A percentile compares a stretch with the other conserved stretches of the same genome.
These are phyloP conservation scores for Drosophila parvula DNA, from an alignment of 1,140 invertebrate genomes.

Conservation along the genomic window DNA sequence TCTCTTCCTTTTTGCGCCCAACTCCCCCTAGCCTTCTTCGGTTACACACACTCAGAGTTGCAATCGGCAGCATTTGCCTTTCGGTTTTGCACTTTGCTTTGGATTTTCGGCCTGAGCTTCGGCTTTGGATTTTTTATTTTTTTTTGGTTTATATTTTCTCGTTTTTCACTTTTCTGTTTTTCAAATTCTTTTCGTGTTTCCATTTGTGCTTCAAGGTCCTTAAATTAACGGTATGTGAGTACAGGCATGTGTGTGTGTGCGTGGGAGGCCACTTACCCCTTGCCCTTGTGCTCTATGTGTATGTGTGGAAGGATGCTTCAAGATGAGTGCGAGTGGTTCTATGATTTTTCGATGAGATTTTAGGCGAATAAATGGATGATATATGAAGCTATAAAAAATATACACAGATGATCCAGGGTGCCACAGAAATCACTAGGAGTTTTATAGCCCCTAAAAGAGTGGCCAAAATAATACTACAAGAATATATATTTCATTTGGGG, in stretches of 20 bases:
- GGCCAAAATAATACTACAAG: too few relatives aligned
- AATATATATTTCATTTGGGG: too few relatives aligned
- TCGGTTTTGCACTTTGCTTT: conserved; percentile 24
- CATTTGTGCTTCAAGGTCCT: conserved; percentile 34
- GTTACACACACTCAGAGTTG: conserved; percentile 18
- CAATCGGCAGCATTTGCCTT: conserved; percentile 37
- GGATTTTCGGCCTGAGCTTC: conserved; percentile 16
- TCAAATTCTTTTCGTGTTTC: conserved; percentile 25
- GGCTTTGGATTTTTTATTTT: conserved; percentile 1
- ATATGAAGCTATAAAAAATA: not conserved
- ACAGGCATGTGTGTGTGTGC: conserved; percentile 8
- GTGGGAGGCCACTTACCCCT: conserved; percentile 31
- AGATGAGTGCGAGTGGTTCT: not conserved
- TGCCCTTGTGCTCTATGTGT: conserved; percentile 1
- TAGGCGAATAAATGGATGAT: not conserved
- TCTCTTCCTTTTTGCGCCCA: not conserved
- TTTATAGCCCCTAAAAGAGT: too few relatives aligned
- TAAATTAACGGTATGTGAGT: conserved; percentile 4
- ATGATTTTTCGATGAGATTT: not conserved
- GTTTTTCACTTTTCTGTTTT: not conserved
- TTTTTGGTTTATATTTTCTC: conserved; percentile 16
- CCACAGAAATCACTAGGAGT: too few relatives aligned
- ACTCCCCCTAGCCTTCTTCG: conserved; percentile 14
- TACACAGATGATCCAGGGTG: too few relatives aligned
- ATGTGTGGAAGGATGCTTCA: not conserved